phyloP scores from a whole-genome alignment of 2,888 invertebrate species.

The Perizoma affinitatum region DNA sequence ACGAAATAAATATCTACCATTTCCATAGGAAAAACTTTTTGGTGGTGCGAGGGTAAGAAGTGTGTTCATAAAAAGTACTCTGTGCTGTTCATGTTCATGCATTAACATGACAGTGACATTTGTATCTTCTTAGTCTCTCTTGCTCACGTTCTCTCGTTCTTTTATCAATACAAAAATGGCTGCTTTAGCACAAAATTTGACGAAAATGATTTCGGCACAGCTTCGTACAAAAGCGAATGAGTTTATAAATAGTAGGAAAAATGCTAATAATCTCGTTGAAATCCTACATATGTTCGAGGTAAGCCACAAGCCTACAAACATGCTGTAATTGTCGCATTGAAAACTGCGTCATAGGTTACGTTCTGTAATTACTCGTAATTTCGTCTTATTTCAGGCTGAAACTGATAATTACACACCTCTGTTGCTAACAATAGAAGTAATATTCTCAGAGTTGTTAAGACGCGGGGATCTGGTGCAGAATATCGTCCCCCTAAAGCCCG shows the following conservation, averaged over 20 bases:
- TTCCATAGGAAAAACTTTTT: not conserved
- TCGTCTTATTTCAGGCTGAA: slow-evolving; percentile 66
- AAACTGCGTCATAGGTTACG: slow-evolving; percentile 65
- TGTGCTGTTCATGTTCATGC: not conserved
- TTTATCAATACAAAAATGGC: slow-evolving; percentile 75
- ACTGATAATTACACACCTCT: slow-evolving; percentile 81
- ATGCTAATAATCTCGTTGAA: slow-evolving; percentile 87
- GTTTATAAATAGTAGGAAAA: slow-evolving; percentile 86
- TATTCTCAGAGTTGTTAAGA: slow-evolving; percentile 88
- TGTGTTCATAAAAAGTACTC: too few species aligned
- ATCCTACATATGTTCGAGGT: slow-evolving; percentile 89
- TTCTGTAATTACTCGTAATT: slow-evolving; percentile 47
- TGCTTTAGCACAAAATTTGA: slow-evolving; percentile 67
- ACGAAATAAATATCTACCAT: slow-evolving; percentile 32
- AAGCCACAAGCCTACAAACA: slow-evolving; percentile 31
- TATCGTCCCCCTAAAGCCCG: slow-evolving; percentile 83
- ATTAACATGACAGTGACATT: slow-evolving; percentile 12
- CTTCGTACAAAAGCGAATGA: slow-evolving; percentile 88
- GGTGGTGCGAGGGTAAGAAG: too few species aligned
- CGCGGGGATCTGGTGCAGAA: slow-evolving; percentile 87
- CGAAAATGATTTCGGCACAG: slow-evolving; percentile 86
- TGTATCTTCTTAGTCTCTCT: not conserved
- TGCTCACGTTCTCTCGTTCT: slow-evolving; percentile 47
- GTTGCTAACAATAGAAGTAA: slow-evolving; percentile 87
- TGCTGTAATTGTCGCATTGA: slow-evolving; percentile 11